Conservation (phyloP, 2,888 invertebrate species). For the Hylaea fasciaria region DNA sequence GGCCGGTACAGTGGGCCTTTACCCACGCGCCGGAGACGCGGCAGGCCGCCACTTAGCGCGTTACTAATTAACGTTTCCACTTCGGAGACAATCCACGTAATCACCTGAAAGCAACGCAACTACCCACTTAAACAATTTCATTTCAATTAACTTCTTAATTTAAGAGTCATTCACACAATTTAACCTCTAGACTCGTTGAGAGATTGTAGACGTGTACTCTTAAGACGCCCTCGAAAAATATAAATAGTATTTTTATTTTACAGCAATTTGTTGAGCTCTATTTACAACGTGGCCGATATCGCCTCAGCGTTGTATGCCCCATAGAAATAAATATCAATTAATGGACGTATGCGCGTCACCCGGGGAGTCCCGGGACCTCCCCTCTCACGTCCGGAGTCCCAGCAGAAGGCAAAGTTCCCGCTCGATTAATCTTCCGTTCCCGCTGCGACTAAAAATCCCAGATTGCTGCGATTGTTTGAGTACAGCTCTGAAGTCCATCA, state of each 20-base stretch:
- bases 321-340: background rate
- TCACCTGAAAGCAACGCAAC: constrained; percentile 12
- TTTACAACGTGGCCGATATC: too few relatives aligned
- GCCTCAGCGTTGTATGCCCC: background rate
- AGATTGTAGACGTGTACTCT: background rate
- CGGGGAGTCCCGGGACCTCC: too few relatives aligned
- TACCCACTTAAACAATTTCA: constrained; percentile 14
- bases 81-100: constrained; percentile 1
- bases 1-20: too few relatives aligned
- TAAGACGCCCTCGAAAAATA: too few relatives aligned
- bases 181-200: background rate
- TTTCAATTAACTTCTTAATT: constrained; percentile 4
- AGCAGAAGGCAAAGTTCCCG: constrained; percentile 8
- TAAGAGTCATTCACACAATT: background rate
- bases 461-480: constrained; percentile 19
- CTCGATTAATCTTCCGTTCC: constrained; percentile 16
- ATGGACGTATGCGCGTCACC: background rate
- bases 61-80: constrained; percentile 10
- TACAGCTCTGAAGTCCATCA: constrained; percentile 12
- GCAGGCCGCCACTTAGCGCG: constrained; percentile 2
- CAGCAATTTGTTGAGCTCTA: too few relatives aligned
- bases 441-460: constrained; percentile 23
- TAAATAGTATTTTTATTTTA: too few relatives aligned
- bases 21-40: background rate
- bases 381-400: too few relatives aligned